Evolutionary conservation across 2,797 vertebrate species (phyloP).

Genomic region (Eulemur albifrons): DNA sequence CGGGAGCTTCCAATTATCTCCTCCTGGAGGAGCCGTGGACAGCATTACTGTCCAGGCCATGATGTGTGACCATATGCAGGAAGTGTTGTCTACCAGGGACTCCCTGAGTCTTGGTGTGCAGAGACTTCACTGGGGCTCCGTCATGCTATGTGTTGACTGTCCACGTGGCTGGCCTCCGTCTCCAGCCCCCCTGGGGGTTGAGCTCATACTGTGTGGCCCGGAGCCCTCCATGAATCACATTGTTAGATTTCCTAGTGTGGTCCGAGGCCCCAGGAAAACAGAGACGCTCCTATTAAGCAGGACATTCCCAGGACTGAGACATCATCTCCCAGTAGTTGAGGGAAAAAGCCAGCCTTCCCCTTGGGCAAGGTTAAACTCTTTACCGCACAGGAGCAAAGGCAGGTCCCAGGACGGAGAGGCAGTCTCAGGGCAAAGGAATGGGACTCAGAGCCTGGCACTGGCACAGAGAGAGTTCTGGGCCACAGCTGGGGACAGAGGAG

Average conservation of each 20-base stretch:
- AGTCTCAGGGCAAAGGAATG: not conserved
- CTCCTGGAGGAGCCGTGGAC: accelerated
- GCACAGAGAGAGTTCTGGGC: not conserved
- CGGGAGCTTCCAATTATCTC: accelerated
- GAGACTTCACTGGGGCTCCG: not conserved
- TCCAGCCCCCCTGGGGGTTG: not conserved
- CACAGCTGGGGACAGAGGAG: not conserved
- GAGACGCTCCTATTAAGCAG: too few species aligned
- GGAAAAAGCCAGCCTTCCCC: not conserved
- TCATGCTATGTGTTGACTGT: accelerated
- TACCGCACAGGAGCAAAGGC: not conserved
- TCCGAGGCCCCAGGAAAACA: not conserved
- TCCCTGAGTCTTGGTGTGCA: not conserved
- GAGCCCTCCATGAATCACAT: not conserved
- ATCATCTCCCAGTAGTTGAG: not conserved
- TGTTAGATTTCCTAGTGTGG: not conserved
- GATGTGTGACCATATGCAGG: accelerated
- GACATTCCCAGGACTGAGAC: not conserved
- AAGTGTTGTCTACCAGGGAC: accelerated
- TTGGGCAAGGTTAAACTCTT: not conserved
- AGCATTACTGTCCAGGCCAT: not conserved
- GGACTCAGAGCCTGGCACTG: not conserved
- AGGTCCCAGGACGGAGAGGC: not conserved
- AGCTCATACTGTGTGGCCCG: not conserved
- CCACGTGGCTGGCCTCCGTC: not conserved